phyloP scores from a whole-genome alignment of 2,888 invertebrate species.

The Drosophila dives region DNA sequence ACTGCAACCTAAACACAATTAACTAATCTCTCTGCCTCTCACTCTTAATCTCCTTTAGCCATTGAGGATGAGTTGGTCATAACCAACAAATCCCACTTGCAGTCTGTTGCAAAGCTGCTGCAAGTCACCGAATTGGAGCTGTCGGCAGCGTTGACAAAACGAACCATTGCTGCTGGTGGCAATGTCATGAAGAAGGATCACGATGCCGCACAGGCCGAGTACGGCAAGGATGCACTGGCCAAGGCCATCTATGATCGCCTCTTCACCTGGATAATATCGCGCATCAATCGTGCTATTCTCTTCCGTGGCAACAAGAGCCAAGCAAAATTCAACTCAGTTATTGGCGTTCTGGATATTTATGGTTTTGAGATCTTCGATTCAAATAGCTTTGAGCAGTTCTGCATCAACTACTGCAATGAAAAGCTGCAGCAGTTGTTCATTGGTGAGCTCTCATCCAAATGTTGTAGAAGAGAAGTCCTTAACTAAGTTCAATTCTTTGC shows the following conservation, averaged over 20 bases:
- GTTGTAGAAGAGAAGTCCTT: not conserved
- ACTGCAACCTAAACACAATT: rapidly evolving
- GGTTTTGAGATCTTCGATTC: constrained; percentile 99
- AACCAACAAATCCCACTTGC: constrained; percentile 87
- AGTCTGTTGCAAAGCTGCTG: constrained; percentile 88
- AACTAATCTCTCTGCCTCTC: not conserved
- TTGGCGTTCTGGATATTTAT: constrained; percentile 98
- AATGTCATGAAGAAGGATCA: constrained; percentile 96
- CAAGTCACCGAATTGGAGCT: constrained; percentile 89
- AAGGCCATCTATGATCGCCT: constrained; percentile 98
- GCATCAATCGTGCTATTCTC: constrained; percentile 96
- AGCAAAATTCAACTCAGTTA: constrained; percentile 82
- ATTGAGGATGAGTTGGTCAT: constrained; percentile 88
- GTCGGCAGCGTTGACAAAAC: constrained; percentile 91
- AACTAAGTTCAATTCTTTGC: constrained; percentile 58
- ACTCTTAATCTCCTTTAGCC: constrained; percentile 85
- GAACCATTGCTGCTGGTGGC: constrained; percentile 97
- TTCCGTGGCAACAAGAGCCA: constrained; percentile 86
- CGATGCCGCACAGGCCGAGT: constrained; percentile 92
- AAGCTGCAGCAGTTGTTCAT: constrained; percentile 99
- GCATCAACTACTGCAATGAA: constrained; percentile 99
- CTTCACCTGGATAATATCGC: constrained; percentile 96
- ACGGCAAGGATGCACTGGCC: constrained; percentile 94
- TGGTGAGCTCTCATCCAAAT: constrained; percentile 86
- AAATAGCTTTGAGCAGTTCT: constrained; percentile 99